Evolutionary conservation across 2,797 vertebrate species (phyloP).

Genomic region (Hypotaenidia philippensis): DNA sequence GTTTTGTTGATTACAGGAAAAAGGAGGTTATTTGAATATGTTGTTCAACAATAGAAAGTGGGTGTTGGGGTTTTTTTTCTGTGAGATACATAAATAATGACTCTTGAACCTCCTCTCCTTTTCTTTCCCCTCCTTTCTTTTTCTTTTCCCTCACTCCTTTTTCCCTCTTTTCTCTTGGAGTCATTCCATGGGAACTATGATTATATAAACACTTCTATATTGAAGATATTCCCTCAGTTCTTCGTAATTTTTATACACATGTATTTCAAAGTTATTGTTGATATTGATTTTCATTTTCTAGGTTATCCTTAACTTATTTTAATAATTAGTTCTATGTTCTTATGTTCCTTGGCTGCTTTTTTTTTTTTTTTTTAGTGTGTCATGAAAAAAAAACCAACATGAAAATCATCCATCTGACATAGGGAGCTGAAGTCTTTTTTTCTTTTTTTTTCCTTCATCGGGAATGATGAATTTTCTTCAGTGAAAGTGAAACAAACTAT

Average conservation of each 20-base stretch:
- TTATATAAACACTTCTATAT: not conserved
- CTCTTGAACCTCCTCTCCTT: not conserved
- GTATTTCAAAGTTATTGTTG: not conserved
- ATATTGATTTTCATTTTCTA: not conserved
- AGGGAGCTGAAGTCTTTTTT: not conserved
- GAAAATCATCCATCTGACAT: not conserved
- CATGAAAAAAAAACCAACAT: not conserved
- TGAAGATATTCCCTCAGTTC: not conserved
- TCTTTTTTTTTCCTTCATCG: not conserved
- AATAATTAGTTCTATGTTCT: not conserved
- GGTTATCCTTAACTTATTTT: not conserved
- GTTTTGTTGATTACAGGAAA: not conserved
- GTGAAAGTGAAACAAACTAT: not conserved
- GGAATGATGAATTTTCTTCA: not conserved
- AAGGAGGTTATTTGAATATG: not conserved
- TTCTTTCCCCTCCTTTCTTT: fast-evolving
- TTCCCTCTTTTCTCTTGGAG: not conserved
- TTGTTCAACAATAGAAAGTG: not conserved
- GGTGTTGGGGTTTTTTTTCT: not conserved
- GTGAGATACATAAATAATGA: not conserved
- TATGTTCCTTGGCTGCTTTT: not conserved
- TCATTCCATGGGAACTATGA: not conserved
- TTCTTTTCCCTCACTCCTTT: fast-evolving
- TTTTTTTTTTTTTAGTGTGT: not conserved
- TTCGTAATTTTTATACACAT: not conserved